These are phyloP conservation scores for Ylistrum balloti DNA, from an alignment of 1,140 invertebrate species.

Conservation along the genomic window DNA sequence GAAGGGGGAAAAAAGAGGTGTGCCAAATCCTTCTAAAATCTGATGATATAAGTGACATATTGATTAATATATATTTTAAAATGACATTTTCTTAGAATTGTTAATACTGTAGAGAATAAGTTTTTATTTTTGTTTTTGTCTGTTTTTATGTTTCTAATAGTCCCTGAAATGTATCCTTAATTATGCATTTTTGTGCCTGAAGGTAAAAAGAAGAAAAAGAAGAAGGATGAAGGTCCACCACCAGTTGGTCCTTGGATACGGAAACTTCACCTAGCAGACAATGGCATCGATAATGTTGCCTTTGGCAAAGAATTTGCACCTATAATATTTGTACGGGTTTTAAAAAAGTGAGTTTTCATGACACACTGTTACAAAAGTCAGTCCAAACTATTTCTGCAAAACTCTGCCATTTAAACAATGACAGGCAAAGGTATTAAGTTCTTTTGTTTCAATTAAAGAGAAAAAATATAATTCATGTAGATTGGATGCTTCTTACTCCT, in stretches of 20 bases:
- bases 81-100: too few relatives aligned
- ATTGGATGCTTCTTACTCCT: too few relatives aligned
- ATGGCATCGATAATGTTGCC: conserved; percentile 79
- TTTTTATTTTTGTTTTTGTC: too few relatives aligned
- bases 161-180: not conserved
- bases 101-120: too few relatives aligned
- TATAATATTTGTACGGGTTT: conserved; percentile 75
- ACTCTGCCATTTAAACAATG: not conserved
- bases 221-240: conserved; percentile 74
- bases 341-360: conserved; percentile 76
- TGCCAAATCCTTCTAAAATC: too few relatives aligned
- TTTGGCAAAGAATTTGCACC: conserved; percentile 75
- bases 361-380: not conserved
- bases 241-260: conserved; percentile 81
- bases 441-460: not conserved
- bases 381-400: too few relatives aligned
- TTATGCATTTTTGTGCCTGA: conserved; percentile 13
- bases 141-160: too few relatives aligned
- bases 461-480: too few relatives aligned
- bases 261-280: conserved; percentile 82
- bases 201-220: conserved; percentile 81
- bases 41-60: too few relatives aligned
- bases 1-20: too few relatives aligned
- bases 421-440: not conserved
- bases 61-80: too few relatives aligned